Conservation (phyloP, 92 coral and sea anemone species). For the Epizoanthus ramosus region DNA sequence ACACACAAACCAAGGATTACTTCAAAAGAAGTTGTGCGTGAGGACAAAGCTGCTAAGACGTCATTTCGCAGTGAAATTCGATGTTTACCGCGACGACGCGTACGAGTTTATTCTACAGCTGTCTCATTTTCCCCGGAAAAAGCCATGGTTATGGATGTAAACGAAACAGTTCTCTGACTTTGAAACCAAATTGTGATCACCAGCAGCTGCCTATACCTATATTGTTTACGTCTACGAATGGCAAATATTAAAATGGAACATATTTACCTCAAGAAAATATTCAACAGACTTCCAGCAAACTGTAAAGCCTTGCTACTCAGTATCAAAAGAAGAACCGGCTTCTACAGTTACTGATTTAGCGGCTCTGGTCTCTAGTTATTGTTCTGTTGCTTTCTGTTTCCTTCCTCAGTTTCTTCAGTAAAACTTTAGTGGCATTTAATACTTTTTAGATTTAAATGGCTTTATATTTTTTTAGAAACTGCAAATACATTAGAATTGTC, state of each 20-base stretch:
- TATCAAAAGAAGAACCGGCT: not conserved
- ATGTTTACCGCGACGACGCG: conserved; percentile 52
- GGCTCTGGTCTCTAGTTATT: not conserved
- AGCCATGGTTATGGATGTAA: not conserved
- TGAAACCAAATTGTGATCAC: not conserved
- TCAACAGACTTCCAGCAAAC: not conserved
- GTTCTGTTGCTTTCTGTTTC: no score
- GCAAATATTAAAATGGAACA: not conserved
- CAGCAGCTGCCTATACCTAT: not conserved
- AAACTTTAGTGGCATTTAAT: not conserved
- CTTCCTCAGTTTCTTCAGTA: not conserved
- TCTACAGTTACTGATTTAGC: not conserved
- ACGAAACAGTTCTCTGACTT: not conserved
- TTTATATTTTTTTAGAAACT: not conserved
- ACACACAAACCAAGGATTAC: conserved; percentile 43
- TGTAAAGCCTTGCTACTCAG: no score
- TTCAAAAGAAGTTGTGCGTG: conserved; percentile 55
- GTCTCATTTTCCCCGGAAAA: conserved; percentile 54
- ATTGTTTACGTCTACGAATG: not conserved
- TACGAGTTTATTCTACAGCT: conserved; percentile 56
- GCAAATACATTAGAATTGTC: not conserved
- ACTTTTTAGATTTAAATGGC: not conserved
- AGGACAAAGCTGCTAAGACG: conserved; percentile 43
- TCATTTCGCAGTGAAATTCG: conserved; percentile 58
- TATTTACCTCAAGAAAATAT: not conserved